phyloP scores from a whole-genome alignment of 2,888 invertebrate species.

The Choreutis nemorana region DNA sequence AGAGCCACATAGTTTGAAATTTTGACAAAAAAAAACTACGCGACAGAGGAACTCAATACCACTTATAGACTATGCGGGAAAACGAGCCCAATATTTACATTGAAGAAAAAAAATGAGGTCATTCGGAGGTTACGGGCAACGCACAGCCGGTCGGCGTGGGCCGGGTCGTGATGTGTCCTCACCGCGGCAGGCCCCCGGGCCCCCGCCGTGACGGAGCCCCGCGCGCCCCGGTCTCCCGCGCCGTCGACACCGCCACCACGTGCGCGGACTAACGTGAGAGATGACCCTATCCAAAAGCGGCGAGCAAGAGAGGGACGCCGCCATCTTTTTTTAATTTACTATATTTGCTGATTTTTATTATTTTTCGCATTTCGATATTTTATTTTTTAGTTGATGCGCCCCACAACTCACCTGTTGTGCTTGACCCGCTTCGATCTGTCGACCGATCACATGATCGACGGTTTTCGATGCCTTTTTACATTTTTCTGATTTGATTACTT shows the following conservation, averaged over 20 bases:
- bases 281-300: constrained; percentile 18
- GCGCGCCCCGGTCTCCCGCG: constrained; percentile 20
- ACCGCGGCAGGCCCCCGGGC: constrained; percentile 22
- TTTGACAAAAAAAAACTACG: constrained; percentile 25
- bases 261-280: constrained; percentile 48
- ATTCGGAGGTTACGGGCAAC: constrained; percentile 64
- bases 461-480: constrained; percentile 42
- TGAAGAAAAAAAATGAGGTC: constrained; percentile 65
- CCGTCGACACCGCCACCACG: constrained; percentile 43
- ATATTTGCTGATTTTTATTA: constrained; percentile 64
- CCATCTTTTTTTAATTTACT: constrained; percentile 64
- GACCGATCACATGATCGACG: constrained; percentile 57
- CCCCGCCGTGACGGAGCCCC: too few species aligned
- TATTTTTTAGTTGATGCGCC: constrained; percentile 67
- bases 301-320: constrained; percentile 24
- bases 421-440: constrained; percentile 63
- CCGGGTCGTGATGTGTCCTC: constrained; percentile 58
- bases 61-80: constrained; percentile 64
- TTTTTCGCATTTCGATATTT: constrained; percentile 67
- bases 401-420: constrained; percentile 64
- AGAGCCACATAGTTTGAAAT: constrained; percentile 9
- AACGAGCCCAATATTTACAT: constrained; percentile 65
- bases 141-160: constrained; percentile 62
- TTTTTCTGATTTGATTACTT: constrained; percentile 20
- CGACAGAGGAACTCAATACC: constrained; percentile 60